These are phyloP conservation scores for Petrosia ficiformis DNA, from an alignment of 37 sponge, comb jelly and placozoan species.

Conservation along the genomic window DNA sequence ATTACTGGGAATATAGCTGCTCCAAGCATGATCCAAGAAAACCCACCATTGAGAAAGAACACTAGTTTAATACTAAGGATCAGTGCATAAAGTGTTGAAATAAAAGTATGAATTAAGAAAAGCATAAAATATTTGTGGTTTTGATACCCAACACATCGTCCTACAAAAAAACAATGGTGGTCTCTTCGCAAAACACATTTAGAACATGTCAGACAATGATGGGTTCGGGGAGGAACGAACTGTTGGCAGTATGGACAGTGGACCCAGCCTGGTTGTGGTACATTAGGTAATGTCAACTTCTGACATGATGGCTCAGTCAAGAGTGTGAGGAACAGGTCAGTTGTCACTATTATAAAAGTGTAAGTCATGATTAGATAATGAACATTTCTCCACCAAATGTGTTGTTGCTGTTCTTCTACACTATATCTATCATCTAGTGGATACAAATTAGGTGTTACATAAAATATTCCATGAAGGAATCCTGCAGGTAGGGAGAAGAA, in stretches of 20 bases:
- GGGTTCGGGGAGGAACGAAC: conserved; percentile 66
- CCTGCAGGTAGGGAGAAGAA: conserved; percentile 47
- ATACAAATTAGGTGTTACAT: conserved; percentile 45
- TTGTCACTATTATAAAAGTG: conserved; percentile 26
- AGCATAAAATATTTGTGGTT: conserved; percentile 84
- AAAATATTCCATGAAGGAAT: conserved; percentile 56
- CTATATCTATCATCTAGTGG: conserved; percentile 17
- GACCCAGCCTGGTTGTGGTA: conserved; percentile 57
- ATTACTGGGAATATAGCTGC: conserved; percentile 66
- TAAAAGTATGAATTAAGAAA: conserved; percentile 52
- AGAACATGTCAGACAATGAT: conserved; percentile 71
- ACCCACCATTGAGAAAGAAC: conserved; percentile 25
- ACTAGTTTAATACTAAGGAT: conserved; percentile 40
- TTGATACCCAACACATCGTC: conserved; percentile 74
- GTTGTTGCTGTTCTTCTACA: neutral
- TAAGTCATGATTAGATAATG: conserved; percentile 36
- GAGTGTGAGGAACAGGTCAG: conserved; percentile 34
- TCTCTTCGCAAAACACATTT: conserved; percentile 75
- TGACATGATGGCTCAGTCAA: conserved; percentile 47
- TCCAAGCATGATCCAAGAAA: conserved; percentile 31
- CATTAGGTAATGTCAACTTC: conserved; percentile 38
- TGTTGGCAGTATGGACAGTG: conserved; percentile 72
- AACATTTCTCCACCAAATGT: conserved; percentile 5
- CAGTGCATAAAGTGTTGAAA: conserved; percentile 40
- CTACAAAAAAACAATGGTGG: conserved; percentile 85